Base-by-base conservation (phyloP, 2,888 invertebrate genomes). In the Noctua pronuba region DNA sequence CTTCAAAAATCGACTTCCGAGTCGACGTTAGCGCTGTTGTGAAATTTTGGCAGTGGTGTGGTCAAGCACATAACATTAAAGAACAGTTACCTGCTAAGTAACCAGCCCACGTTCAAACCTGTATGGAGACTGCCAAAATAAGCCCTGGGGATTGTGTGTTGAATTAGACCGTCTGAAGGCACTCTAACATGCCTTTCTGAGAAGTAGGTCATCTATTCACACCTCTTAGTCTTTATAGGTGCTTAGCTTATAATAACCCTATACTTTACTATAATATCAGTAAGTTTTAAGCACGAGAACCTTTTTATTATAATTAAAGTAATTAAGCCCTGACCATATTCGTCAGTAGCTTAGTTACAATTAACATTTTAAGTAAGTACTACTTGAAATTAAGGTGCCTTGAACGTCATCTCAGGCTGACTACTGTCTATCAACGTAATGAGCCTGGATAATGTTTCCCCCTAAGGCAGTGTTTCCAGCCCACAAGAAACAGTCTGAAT, bases 181-280 rank as follows among this genome's bases (percentile, higher is more conserved):
- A 64, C 66, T 69, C 24, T 24, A 38, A 6, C 65, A 78, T 38
- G 38, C 58, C 31, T 60, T 66, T 49, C 49, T 5, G 18, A 44
- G 28, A 79, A 73, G 73, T 73, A 66, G 80, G 65, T 79, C 79
- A 58, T 49, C 80, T 80, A 73, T 80, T 80, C 44, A 62, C n/a
- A 81, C 46, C 52, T 72, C 58, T 69, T 64, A 73, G 55, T 55
- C 55, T 46, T 41, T 41, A 55, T 31, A 74, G 49, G 52, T 71
- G 71, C 71, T 75, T 75, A 72, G 49, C 68, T 82, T 83, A 71
- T 79, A 83, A 75, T 58, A 24, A 46, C 44, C 28, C 44, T 58
- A 71, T 73, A 41, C 41, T 65, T 65, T 52, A 73, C 38, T 64
- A 46, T 55, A 31, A 73, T 73, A n/a, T 38, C 46, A 65, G 31